These are phyloP conservation scores for Plodia interpunctella DNA, from an alignment of 1,140 invertebrate genomes.

Conservation along the genomic window DNA sequence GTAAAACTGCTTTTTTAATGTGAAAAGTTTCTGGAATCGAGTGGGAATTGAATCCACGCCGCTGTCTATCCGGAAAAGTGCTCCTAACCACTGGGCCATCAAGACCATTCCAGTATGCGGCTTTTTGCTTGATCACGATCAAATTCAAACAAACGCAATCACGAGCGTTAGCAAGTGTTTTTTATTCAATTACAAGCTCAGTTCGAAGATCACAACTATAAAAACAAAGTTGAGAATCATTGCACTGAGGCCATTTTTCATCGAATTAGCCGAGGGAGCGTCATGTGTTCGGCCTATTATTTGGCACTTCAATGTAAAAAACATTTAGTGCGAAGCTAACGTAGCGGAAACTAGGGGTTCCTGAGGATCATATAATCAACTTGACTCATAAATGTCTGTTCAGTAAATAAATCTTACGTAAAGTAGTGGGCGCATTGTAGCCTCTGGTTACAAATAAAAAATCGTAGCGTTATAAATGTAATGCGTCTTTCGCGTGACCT, in stretches of 20 bases:
- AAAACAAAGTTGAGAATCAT: slow-evolving; percentile 16
- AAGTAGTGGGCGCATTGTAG: not conserved
- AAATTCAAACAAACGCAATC: too few relatives aligned
- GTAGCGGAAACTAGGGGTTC: slow-evolving; percentile 27
- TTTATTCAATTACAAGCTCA: slow-evolving; percentile 6
- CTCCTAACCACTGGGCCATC: too few relatives aligned
- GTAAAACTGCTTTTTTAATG: too few relatives aligned
- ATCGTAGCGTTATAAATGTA: not conserved
- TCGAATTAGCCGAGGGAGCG: slow-evolving; percentile 30
- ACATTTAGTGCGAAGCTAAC: slow-evolving; percentile 22
- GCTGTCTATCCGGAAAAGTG: too few relatives aligned
- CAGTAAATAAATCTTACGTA: not conserved
- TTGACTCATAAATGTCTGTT: not conserved
- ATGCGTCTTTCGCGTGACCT: not conserved
- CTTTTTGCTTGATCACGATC: too few relatives aligned
- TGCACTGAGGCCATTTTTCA: slow-evolving; percentile 22
- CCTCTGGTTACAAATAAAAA: too few relatives aligned
- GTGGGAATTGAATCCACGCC: too few relatives aligned
- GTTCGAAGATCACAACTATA: slow-evolving; percentile 7
- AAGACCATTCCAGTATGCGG: too few relatives aligned
- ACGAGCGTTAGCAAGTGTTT: not conserved
- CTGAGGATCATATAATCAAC: slow-evolving; percentile 18
- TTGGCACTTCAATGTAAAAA: slow-evolving; percentile 29
- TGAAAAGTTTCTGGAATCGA: too few relatives aligned
- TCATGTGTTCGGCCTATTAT: slow-evolving; percentile 31